Evolutionary conservation across 2,888 invertebrate species (phyloP), one percentile per base, ranked within the genome.

Genomic region (Spodoptera littoralis): DNA sequence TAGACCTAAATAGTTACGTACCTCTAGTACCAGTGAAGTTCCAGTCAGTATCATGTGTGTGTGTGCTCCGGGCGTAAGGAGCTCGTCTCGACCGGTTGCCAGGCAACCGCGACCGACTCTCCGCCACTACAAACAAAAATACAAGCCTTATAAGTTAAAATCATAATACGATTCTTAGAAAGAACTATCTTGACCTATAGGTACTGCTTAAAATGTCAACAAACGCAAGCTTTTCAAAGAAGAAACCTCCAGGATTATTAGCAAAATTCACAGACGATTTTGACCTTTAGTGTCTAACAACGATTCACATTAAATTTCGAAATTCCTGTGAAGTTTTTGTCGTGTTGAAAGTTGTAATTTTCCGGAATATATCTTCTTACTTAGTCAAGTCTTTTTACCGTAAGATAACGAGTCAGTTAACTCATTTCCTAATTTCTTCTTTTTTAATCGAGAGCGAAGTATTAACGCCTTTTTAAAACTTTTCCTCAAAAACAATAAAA

Each of bases 1-100:
- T 27, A 27, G 27, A 36, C 6, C 4, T 36, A 24, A 41, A 22
- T 54, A 24, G 42, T 11, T 58, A 58, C 79, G 58, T 86, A 94
- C 94, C 94, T 89, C 94, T 90, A 42, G 90, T 92, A 3, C 94
- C 94, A 3, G 93, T 94, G 70, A 94, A 94, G 78, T 94, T 94
- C 94, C 94, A 94, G 81, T 94, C 94, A 0, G 88, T 81, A 56
- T 94, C 93, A 56, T 93, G 93, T 61, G 88, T 84, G 78, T 92
- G 92, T 3, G 90, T 86, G 70, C 91, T 91, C 3, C 90, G 85
- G 1, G 93, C 92, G 77, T 84, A 91, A 2, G 94, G 94, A 11
- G 94, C 79, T 2, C 94, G 91, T 73, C 94, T 77, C 44, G 94
- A 94, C 67, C 94, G 90, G 84, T 94, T 94, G 36, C 87, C 91